Conservation (phyloP, 2,797 vertebrate genomes). For the Avahi laniger region DNA sequence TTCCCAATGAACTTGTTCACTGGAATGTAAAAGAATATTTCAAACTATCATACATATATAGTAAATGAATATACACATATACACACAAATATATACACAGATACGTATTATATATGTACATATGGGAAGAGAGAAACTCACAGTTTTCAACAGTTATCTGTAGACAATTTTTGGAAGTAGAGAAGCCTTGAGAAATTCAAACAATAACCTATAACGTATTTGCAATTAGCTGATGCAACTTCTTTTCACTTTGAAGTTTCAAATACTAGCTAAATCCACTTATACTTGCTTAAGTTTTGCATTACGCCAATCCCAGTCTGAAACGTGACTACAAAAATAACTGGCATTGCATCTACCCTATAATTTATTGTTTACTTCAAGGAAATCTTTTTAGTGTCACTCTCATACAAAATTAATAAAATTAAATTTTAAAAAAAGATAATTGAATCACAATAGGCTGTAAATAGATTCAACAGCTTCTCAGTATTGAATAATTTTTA, state of each 20-base stretch:
- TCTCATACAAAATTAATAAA: neutral
- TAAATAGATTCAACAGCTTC: neutral
- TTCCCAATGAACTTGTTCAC: neutral
- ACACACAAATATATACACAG: neutral
- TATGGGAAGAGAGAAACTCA: neutral
- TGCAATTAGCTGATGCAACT: neutral
- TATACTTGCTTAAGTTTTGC: neutral
- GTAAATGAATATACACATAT: neutral
- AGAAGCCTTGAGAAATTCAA: conserved; percentile 9
- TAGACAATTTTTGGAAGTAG: neutral
- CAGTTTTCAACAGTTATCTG: neutral
- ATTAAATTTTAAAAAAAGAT: neutral
- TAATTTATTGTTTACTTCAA: neutral
- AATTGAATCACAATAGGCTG: neutral
- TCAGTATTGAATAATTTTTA: neutral
- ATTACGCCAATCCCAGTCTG: neutral
- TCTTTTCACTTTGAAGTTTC: neutral
- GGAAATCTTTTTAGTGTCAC: neutral
- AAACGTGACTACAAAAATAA: neutral
- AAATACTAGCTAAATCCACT: neutral
- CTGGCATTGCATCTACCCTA: neutral
- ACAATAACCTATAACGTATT: neutral
- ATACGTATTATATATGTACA: neutral
- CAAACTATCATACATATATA: neutral
- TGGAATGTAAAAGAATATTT: neutral